phyloP scores from a whole-genome alignment of 2,888 invertebrate species.

The Sphaerophoria taeniata region DNA sequence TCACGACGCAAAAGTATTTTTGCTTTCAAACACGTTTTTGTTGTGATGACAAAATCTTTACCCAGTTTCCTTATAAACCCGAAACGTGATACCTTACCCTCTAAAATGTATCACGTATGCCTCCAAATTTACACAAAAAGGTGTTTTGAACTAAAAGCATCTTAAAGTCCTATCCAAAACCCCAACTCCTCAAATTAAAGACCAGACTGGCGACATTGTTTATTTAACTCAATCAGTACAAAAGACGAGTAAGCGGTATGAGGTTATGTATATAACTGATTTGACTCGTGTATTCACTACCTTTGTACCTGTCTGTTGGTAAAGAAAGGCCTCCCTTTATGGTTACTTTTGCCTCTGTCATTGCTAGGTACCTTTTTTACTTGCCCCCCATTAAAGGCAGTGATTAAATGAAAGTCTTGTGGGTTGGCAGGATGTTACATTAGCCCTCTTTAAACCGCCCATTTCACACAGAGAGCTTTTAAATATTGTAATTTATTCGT shows the following conservation, averaged over 20 bases:
- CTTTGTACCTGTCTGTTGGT: not conserved
- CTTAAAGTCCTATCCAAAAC: too few species aligned
- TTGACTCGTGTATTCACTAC: not conserved
- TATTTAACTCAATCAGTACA: not conserved
- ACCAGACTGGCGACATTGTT: not conserved
- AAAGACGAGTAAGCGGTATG: not conserved
- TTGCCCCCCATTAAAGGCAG: not conserved
- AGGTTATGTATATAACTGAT: not conserved
- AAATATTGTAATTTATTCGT: not conserved
- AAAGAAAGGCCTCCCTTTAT: not conserved
- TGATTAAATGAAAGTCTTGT: not conserved
- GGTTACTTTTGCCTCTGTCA: not conserved
- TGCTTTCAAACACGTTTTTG: too few species aligned
- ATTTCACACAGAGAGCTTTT: not conserved
- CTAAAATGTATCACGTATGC: too few species aligned
- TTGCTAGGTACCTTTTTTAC: not conserved
- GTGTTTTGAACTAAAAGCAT: not conserved
- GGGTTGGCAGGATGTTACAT: not conserved
- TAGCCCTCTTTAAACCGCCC: not conserved
- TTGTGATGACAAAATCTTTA: too few species aligned
- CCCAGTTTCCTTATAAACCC: too few species aligned
- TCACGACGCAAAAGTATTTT: too few species aligned
- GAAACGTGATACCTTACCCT: too few species aligned
- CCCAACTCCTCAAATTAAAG: not conserved
- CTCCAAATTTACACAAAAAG: not conserved